Evolutionary conservation across 2,113 vertebrate genomes (phyloP), one percentile per base, ranked within the genome.

Genomic region (Aramus guarauna): DNA sequence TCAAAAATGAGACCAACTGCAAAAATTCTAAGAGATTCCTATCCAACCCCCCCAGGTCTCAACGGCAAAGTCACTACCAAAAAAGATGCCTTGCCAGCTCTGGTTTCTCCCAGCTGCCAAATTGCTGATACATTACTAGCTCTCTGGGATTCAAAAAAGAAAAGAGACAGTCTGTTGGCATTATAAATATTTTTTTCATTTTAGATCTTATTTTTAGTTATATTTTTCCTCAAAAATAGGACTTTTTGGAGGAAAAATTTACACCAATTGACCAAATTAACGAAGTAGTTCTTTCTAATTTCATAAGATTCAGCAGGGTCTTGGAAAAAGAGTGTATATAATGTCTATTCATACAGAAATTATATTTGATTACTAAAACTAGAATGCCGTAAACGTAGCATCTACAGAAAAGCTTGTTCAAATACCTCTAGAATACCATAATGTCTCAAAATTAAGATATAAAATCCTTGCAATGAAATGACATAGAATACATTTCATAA

Each of bases 401-500:
- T 85, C 55, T 59, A 96, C 48, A 95, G 52, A 87, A 15, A 90
- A 84, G 32, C 58, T 69, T 85, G 53, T 90, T 92, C 85, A 90
- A 94, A 21, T 91, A 84, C 74, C 62, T 76, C 79, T 74, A 92
- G 43, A 90, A 88, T 36, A 95, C 16, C 45, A 82, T 60, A 94
- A 91, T 74, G 43, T 94, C 83, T 89, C 71, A 93, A 98, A 96
- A 85, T 59, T 52, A 95, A 96, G 73, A 82, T 78, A 95, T 76
- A 86, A 96, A 96, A 96, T 92, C 88, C 85, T 97, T 91, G 94
- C 29, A 94, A 77, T 91, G 90, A 97, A 98, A 95, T 7, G 5
- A 96, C 94, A 96, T 90, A 89, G 93, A 97, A 95, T 67, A 84
- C 88, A 94, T 95, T 97, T 94, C 96, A 73, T 89, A 85, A 94